Percentiles rank a stretch among this genome's conserved stretches.
phyloP scores from a whole-genome alignment of 2,797 vertebrate genomes.

The Cottoperca gobio region DNA sequence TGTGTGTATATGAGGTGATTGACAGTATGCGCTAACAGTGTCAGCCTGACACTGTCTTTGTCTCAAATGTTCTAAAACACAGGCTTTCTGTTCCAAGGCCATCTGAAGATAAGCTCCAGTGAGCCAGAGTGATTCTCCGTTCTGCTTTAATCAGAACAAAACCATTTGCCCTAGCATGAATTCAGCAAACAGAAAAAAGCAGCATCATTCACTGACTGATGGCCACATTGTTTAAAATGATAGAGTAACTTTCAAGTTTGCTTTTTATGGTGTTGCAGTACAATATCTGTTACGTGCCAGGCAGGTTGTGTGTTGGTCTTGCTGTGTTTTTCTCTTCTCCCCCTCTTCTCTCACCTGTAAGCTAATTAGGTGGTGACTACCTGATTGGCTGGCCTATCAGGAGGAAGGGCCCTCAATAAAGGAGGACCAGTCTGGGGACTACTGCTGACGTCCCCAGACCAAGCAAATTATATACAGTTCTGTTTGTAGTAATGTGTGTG shows the following conservation, averaged over 20 bases:
- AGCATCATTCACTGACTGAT: slow-evolving; percentile 37
- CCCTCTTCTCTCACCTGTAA: too few relatives aligned
- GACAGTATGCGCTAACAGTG: slow-evolving; percentile 13
- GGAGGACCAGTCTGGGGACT: too few relatives aligned
- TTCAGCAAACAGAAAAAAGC: slow-evolving; percentile 19
- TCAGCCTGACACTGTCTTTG: slow-evolving; percentile 50
- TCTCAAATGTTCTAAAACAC: slow-evolving; percentile 51
- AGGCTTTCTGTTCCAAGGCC: slow-evolving; percentile 59
- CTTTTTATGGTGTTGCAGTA: too few relatives aligned
- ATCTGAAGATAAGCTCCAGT: slow-evolving; percentile 71
- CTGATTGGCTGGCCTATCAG: too few relatives aligned
- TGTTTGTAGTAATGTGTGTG: too few relatives aligned
- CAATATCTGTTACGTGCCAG: too few relatives aligned
- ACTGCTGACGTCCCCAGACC: too few relatives aligned
- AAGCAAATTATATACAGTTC: too few relatives aligned
- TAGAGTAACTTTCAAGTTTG: slow-evolving; percentile 4
- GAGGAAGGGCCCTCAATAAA: too few relatives aligned
- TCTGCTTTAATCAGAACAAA: slow-evolving; percentile 40
- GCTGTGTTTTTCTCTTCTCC: too few relatives aligned
- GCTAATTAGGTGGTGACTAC: too few relatives aligned
- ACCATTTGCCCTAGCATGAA: slow-evolving; percentile 20
- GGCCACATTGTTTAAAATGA: slow-evolving; percentile 45
- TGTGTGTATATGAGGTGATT: slow-evolving; percentile 22
- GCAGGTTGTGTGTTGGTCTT: too few relatives aligned
- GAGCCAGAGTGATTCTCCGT: slow-evolving; percentile 43